Conservation (phyloP, 2,888 invertebrate species). For the Priapulus caudatus region DNA sequence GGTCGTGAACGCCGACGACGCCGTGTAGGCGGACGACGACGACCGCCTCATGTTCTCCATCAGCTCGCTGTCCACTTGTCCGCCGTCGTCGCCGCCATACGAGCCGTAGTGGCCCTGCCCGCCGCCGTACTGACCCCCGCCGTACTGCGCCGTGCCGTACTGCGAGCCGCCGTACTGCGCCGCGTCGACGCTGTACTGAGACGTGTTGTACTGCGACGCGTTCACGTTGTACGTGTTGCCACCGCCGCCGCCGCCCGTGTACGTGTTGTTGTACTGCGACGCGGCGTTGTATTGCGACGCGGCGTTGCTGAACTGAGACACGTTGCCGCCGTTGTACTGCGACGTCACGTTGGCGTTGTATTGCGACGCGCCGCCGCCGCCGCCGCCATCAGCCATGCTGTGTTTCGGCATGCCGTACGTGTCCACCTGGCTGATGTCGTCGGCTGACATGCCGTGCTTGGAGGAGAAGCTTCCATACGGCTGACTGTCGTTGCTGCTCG, state of each 20-base stretch:
- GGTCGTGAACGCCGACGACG: not conserved
- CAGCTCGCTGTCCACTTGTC: not conserved
- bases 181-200: constrained; percentile 1
- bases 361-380: not conserved
- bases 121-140: not conserved
- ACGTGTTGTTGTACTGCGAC: not conserved
- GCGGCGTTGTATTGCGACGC: not conserved
- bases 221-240: too few relatives aligned
- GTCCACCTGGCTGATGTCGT: not conserved
- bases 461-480: not conserved
- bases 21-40: not conserved
- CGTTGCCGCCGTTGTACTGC: not conserved
- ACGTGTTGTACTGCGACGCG: not conserved
- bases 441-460: not conserved
- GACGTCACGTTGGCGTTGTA: not conserved
- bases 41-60: not conserved
- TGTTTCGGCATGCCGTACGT: too few relatives aligned
- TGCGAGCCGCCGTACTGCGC: too few relatives aligned
- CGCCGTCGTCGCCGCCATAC: not conserved
- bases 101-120: not conserved
- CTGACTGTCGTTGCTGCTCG: not conserved
- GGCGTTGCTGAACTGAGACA: not conserved
- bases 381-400: not conserved
- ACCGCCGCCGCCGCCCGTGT: too few relatives aligned
- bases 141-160: too few relatives aligned